phyloP scores from a whole-genome alignment of 2,113 vertebrate genomes.

The Bagarius yarrelli region DNA sequence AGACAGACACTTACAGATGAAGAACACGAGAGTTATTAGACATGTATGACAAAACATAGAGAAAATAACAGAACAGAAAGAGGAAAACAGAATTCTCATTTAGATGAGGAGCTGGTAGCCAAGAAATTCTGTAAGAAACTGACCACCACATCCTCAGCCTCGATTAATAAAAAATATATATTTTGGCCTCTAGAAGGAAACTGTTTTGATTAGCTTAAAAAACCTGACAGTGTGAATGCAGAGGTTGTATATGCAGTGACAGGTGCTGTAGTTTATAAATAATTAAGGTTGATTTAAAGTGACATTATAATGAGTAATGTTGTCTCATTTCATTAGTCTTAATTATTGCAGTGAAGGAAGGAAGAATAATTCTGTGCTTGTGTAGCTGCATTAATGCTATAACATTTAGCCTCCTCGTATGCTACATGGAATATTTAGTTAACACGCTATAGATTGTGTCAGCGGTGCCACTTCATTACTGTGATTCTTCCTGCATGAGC shows the following conservation, averaged over 20 bases:
- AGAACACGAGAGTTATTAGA: conserved; percentile 22
- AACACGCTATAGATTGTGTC: background rate
- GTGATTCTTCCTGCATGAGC: conserved; percentile 47
- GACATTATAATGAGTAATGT: background rate
- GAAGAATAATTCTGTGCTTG: background rate
- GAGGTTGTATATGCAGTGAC: background rate
- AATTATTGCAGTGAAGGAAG: background rate
- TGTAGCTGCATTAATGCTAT: background rate
- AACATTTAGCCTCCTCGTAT: background rate
- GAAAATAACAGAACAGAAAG: background rate
- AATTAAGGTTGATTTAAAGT: background rate
- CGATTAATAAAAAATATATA: no score
- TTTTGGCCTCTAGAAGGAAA: conserved; percentile 19
- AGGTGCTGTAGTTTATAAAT: background rate
- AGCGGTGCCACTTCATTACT: conserved; percentile 48
- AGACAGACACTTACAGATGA: conserved; percentile 21
- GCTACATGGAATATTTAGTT: background rate
- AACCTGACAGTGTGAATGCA: background rate
- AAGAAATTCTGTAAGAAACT: conserved; percentile 35
- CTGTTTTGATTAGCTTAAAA: conserved; percentile 45
- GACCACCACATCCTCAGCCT: conserved; percentile 43
- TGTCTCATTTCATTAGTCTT: background rate
- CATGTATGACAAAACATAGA: conserved; percentile 23
- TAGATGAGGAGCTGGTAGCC: conserved; percentile 5
- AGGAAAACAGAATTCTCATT: background rate